phyloP scores from a whole-genome alignment of 2,113 vertebrate species.

The Scomber japonicus region DNA sequence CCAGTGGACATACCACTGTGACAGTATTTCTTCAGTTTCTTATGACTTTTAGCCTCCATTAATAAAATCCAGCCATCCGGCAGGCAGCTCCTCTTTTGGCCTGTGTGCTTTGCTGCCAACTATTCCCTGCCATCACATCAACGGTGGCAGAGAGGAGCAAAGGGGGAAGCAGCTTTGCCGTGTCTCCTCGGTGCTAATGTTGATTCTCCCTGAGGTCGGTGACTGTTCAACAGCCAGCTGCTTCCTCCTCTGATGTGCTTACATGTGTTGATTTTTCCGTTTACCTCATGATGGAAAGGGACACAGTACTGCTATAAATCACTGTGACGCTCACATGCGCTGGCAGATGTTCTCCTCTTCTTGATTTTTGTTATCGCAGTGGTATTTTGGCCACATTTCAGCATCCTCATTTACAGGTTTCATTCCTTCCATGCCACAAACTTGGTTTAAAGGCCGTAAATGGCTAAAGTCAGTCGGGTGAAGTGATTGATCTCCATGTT shows the following conservation, averaged over 20 bases:
- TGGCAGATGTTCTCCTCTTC: conserved; percentile 32
- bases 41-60: conserved; percentile 16
- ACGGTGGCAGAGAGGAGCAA: conserved; percentile 33
- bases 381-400: conserved; percentile 3
- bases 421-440: conserved; percentile 24
- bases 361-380: background rate
- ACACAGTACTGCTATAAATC: conserved; percentile 73
- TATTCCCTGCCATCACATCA: conserved; percentile 53
- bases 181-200: conserved; percentile 60
- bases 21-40: conserved; percentile 31
- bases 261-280: conserved; percentile 83
- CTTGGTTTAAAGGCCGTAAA: conserved; percentile 19
- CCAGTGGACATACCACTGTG: conserved; percentile 7
- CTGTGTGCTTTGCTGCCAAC: conserved; percentile 43
- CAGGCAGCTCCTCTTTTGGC: conserved; percentile 32
- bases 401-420: conserved; percentile 25
- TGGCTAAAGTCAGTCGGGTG: conserved; percentile 15
- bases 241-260: conserved; percentile 80
- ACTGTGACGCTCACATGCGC: conserved; percentile 56
- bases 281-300: conserved; percentile 79
- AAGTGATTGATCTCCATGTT: conserved; percentile 33
- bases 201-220: conserved; percentile 75
- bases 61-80: conserved; percentile 25
- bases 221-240: conserved; percentile 77
- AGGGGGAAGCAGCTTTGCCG: conserved; percentile 51